Conservation (phyloP, 2,797 vertebrate species). For the Thalassophryne amazonica region DNA sequence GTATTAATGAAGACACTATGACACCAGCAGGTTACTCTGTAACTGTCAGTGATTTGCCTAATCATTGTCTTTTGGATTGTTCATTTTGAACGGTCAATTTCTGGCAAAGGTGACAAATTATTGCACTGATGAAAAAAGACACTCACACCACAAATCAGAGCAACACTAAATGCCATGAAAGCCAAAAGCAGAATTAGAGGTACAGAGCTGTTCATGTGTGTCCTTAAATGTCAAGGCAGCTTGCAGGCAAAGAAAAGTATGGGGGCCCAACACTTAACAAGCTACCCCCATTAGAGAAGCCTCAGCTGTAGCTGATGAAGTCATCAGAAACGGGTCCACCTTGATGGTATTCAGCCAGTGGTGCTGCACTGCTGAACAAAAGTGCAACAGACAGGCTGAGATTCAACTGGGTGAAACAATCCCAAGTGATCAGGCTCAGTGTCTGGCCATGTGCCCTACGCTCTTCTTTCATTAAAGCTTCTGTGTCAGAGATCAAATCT, state of each 20-base stretch:
- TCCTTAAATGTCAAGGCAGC: neutral
- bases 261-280: too few species aligned
- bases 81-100: too few species aligned
- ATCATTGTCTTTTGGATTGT: too few species aligned
- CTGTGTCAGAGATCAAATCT: neutral
- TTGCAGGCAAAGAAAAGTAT: neutral
- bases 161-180: too few species aligned
- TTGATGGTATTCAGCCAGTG: neutral
- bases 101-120: too few species aligned
- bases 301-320: neutral
- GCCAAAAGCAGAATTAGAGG: too few species aligned
- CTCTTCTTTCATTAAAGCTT: constrained; percentile 10
- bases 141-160: too few species aligned
- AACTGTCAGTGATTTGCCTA: too few species aligned
- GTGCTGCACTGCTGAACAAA: neutral
- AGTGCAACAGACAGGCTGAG: neutral
- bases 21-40: too few species aligned
- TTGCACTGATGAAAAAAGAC: too few species aligned
- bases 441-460: neutral
- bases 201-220: neutral
- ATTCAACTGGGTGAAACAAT: neutral
- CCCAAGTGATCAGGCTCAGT: neutral
- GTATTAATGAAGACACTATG: too few species aligned
- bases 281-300: neutral
- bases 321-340: neutral